These are phyloP conservation scores for Rynchops niger DNA, from an alignment of 2,113 vertebrate genomes.

Conservation along the genomic window DNA sequence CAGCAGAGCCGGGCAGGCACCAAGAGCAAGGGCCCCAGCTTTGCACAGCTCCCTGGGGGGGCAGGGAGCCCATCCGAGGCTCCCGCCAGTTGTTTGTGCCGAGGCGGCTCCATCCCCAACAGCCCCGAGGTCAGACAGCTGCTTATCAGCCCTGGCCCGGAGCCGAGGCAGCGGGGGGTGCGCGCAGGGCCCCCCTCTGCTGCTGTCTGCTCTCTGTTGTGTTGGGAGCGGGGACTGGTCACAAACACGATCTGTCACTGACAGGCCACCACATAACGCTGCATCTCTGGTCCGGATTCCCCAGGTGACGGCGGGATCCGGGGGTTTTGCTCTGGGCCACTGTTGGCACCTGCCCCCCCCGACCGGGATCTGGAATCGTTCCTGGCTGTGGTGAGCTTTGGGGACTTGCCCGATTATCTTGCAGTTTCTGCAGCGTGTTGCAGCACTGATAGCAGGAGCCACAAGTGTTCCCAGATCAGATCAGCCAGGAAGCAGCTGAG, in stretches of 20 bases:
- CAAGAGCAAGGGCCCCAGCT: neutral
- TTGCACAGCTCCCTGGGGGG: neutral
- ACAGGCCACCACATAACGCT: neutral
- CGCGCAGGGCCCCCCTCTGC: neutral
- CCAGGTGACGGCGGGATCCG: neutral
- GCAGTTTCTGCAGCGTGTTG: neutral
- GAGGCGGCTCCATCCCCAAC: neutral
- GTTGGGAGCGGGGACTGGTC: neutral
- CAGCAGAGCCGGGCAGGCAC: neutral
- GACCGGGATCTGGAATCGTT: neutral
- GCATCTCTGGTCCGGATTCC: neutral
- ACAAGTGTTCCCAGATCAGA: neutral
- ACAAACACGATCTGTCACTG: neutral
- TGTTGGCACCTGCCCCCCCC: neutral
- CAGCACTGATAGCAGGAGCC: neutral
- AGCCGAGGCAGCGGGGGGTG: neutral
- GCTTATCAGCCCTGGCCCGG: conserved; percentile 18
- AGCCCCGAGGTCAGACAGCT: conserved; percentile 22
- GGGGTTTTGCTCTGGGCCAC: neutral
- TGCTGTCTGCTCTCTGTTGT: neutral
- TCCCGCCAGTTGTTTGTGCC: neutral
- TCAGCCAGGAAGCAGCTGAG: accelerated
- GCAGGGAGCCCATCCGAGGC: neutral
- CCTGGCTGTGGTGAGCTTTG: neutral
- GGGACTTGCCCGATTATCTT: neutral